These are phyloP conservation scores for Anas bernieri DNA, from an alignment of 2,797 vertebrate species.

Conservation along the genomic window DNA sequence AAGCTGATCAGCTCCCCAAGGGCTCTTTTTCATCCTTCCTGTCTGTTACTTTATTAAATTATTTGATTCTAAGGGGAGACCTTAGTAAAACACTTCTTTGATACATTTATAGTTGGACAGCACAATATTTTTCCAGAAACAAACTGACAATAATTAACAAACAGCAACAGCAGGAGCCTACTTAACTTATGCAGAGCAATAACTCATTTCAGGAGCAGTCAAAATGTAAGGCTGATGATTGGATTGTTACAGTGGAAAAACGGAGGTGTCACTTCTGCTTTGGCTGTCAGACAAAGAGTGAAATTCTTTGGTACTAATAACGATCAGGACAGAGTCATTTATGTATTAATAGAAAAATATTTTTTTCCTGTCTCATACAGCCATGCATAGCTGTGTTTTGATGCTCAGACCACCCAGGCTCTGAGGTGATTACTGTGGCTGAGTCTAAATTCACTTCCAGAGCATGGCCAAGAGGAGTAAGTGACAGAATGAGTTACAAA, in stretches of 20 bases:
- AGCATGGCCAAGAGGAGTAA: not conserved
- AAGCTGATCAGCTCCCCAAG: not conserved
- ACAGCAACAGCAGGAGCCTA: not conserved
- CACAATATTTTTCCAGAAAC: not conserved
- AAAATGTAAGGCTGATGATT: not conserved
- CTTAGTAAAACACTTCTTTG: not conserved
- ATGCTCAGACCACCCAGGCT: not conserved
- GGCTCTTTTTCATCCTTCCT: not conserved
- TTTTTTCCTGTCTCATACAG: not conserved
- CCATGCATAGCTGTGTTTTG: not conserved
- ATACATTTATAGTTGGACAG: not conserved
- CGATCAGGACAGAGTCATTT: not conserved
- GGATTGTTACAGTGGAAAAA: not conserved
- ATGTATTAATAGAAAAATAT: not conserved
- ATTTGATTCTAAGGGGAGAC: not conserved
- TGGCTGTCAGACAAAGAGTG: not conserved
- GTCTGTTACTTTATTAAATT: not conserved
- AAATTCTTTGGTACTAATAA: not conserved
- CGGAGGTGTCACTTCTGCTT: not conserved
- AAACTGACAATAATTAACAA: not conserved
- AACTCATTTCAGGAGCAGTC: not conserved
- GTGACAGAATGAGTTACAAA: not conserved
- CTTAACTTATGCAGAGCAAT: not conserved
- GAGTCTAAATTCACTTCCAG: not conserved
- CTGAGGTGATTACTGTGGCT: not conserved